phyloP scores from a whole-genome alignment of 2,113 vertebrate species.

The Colinus virginianus region DNA sequence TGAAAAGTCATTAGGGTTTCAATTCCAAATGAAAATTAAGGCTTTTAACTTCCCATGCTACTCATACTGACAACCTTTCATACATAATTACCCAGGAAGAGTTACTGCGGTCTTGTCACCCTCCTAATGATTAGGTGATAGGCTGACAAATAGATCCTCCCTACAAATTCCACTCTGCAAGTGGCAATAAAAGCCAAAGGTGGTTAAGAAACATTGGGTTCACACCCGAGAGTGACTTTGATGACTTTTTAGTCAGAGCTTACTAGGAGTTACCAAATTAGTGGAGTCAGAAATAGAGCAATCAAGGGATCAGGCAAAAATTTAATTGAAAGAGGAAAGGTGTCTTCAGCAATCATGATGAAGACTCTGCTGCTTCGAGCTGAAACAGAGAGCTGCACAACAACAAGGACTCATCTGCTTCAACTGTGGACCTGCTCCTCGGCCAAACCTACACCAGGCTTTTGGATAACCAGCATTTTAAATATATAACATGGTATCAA shows the following conservation, averaged over 20 bases:
- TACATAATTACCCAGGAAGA: constrained; percentile 60
- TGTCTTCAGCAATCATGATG: not conserved
- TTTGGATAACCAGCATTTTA: not conserved
- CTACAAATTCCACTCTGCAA: not conserved
- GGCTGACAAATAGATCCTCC: constrained; percentile 37
- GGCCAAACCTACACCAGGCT: not conserved
- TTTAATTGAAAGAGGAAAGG: constrained; percentile 12
- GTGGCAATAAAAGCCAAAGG: constrained; percentile 39
- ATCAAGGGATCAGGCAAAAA: constrained; percentile 17
- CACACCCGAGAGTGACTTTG: constrained; percentile 1
- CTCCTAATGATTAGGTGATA: constrained; percentile 28
- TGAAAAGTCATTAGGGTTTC: constrained; percentile 32
- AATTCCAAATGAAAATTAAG: constrained; percentile 59
- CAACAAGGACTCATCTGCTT: not conserved
- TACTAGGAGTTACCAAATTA: not conserved
- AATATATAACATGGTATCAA: not conserved
- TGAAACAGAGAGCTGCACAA: not conserved
- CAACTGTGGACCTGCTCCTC: not conserved
- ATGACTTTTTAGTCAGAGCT: constrained; percentile 30
- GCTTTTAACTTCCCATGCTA: constrained; percentile 42
- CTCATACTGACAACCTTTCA: constrained; percentile 55
- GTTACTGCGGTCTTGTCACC: constrained; percentile 50
- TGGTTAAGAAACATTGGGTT: constrained; percentile 32
- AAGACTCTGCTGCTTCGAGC: not conserved
- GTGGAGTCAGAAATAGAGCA: constrained; percentile 5